Conservation (phyloP, 1,140 invertebrate genomes). For the Microvelia longipes region DNA sequence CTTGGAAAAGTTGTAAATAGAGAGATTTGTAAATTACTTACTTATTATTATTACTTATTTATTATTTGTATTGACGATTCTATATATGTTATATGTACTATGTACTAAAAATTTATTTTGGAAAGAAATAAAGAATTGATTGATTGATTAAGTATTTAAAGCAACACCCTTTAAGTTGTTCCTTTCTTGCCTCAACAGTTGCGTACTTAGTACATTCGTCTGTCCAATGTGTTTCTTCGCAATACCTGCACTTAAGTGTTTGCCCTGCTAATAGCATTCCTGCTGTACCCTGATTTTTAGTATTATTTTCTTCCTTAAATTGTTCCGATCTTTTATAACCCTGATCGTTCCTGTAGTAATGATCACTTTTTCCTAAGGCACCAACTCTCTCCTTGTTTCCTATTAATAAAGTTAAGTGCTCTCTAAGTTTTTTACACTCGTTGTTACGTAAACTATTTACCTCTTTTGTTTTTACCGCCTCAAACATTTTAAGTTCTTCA, state of each 20-base stretch:
- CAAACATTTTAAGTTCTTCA: not conserved
- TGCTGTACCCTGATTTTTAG: not conserved
- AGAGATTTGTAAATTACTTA: no score
- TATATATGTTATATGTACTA: no score
- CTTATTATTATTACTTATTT: no score
- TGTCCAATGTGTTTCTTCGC: not conserved
- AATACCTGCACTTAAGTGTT: not conserved
- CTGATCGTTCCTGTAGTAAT: not conserved
- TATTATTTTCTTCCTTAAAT: not conserved
- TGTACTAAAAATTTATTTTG: no score
- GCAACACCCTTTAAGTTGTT: not conserved
- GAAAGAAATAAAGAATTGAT: no score
- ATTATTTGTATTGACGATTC: no score
- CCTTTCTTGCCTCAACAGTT: not conserved
- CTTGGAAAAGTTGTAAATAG: no score
- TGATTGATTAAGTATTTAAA: not conserved
- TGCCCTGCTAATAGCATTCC: not conserved
- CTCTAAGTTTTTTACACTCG: not conserved
- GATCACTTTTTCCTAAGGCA: not conserved
- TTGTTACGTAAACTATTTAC: not conserved
- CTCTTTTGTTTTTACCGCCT: not conserved
- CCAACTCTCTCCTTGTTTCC: not conserved
- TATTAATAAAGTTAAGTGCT: not conserved
- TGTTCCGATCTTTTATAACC: not conserved
- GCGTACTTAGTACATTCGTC: not conserved